Percentiles rank a stretch among this genome's conserved stretches.
Evolutionary conservation across 2,113 vertebrate genomes (phyloP).

Genomic region (Antigone vipio): DNA sequence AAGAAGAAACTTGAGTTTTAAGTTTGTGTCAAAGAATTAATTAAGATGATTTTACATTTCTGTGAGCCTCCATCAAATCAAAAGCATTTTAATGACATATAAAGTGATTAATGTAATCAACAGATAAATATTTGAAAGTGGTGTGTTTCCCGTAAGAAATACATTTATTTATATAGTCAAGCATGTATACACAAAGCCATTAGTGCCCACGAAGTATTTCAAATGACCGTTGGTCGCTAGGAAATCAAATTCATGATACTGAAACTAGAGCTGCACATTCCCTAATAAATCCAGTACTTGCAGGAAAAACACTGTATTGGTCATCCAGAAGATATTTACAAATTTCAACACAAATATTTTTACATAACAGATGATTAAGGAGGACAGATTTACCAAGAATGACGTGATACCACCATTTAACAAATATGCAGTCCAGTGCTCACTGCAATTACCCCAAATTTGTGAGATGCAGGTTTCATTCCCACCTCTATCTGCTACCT

Average conservation of each 20-base stretch:
- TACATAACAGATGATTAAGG: not conserved
- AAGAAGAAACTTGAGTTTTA: not conserved
- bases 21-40: not conserved
- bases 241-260: not conserved
- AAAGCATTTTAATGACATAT: slow-evolving; percentile 45
- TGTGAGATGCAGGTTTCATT: not conserved
- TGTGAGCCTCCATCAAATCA: not conserved
- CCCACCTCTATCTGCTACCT: not conserved
- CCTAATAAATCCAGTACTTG: not conserved
- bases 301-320: not conserved
- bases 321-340: not conserved
- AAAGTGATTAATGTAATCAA: not conserved
- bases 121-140: slow-evolving; percentile 21
- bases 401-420: not conserved
- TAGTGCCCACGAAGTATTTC: not conserved
- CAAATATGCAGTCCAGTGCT: not conserved
- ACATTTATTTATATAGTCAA: not conserved
- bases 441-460: not conserved
- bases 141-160: slow-evolving; percentile 9
- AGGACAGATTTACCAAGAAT: not conserved
- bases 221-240: not conserved
- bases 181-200: not conserved
- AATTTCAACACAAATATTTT: not conserved
- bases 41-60: not conserved
- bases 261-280: not conserved